Evolutionary conservation across 2,888 invertebrate species (phyloP), one percentile per base, ranked within the genome.

Genomic region (Incurvaria masculella): DNA sequence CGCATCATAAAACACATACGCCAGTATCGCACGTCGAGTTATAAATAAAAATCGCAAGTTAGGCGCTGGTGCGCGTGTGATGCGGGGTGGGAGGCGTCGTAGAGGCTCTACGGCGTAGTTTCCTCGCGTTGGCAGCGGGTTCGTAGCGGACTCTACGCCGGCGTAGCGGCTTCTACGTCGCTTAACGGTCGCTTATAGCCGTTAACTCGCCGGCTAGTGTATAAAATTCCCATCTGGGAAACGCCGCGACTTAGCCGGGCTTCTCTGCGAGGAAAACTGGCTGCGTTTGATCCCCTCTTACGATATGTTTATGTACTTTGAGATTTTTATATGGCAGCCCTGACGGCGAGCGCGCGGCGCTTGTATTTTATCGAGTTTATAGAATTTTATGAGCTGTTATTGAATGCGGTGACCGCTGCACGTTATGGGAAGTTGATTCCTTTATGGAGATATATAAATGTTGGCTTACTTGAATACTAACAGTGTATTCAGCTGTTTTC

Each of bases 281-380:
- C 61, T 68, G 68, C 62, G 67, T 66, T 66, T 67, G 65, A 70
- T 66, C 72, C 71, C 72, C 71, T 67, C 74, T 76, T 76, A 78
- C 75, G 75, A 76, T 76, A 78, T 76, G 78, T 78, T 76, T 78
- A 76, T 75, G 76, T 76, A 75, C 75, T 75, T 72, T 70, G 64
- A 68, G 75, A 75, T 76, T 76, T n/a, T 78, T 76, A 78, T 76
- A 75, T 69, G 76, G 68, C 68, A 72, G 72, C 76, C 76, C 72
- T 69, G 66, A 76, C 72, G 73, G 76, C 56, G 61, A 65, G 75
- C 76, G 76, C 76, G 76, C 10, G 10, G 23, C 10, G 10, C 10
- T 23, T 23, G 23, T 74, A 67, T 75, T 76, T 78, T 78, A 76
- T 76, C 72, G 73, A 69, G 69, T 68, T 76, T 75, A 75, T 76